These are phyloP conservation scores for Nomada ferruginata DNA, from an alignment of 2,888 invertebrate species.

Conservation along the genomic window DNA sequence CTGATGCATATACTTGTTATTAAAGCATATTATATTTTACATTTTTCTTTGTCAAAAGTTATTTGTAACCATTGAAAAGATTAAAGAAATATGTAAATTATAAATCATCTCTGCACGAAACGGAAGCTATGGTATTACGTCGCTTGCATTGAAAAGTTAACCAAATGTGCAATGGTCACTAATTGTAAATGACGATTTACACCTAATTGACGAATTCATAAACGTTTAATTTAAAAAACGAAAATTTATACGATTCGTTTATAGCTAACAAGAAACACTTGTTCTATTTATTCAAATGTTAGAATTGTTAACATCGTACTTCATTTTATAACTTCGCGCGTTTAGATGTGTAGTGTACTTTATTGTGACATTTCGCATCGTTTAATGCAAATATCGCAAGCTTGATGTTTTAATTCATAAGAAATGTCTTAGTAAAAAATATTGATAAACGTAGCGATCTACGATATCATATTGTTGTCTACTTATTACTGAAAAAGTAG, in stretches of 20 bases:
- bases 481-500: neutral
- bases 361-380: constrained; percentile 3
- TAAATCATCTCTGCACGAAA: neutral
- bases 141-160: constrained; percentile 31
- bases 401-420: neutral
- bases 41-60: neutral
- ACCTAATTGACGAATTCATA: neutral
- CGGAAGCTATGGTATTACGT: neutral
- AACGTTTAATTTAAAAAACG: neutral
- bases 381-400: neutral
- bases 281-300: neutral
- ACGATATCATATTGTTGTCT: neutral
- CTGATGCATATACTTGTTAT: neutral
- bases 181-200: constrained; percentile 2
- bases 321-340: neutral
- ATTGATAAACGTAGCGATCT: neutral
- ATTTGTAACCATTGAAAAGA: neutral
- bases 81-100: neutral
- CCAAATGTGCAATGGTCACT: neutral
- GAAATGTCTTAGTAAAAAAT: neutral
- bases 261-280: neutral
- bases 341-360: neutral
- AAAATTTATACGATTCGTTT: neutral
- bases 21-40: neutral
- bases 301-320: neutral